Conservation (phyloP, 2,113 vertebrate genomes). For the Hyperopisus bebe region DNA sequence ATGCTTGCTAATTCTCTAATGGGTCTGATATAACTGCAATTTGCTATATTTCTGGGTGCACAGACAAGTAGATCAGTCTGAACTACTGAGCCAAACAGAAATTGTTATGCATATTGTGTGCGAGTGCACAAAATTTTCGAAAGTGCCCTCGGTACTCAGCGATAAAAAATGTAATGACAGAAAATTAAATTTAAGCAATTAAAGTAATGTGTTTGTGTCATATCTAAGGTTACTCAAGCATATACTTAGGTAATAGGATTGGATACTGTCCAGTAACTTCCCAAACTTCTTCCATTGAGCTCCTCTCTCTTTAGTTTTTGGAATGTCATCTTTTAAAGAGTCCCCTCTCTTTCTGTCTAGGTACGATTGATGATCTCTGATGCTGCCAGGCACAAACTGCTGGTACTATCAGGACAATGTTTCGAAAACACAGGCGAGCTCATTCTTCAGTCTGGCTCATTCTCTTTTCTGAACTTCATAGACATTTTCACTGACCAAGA, state of each 20-base stretch:
- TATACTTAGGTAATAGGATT: background rate
- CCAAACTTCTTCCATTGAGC: background rate
- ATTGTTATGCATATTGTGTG: background rate
- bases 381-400: constrained; percentile 84
- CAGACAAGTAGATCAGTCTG: background rate
- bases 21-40: constrained; percentile 36
- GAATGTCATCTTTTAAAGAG: background rate
- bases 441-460: constrained; percentile 90
- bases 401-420: constrained; percentile 87
- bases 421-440: constrained; percentile 91
- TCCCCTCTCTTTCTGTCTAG: constrained; percentile 49
- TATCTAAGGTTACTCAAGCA: background rate
- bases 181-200: background rate
- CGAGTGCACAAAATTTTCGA: background rate
- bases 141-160: background rate
- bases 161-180: background rate
- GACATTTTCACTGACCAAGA: constrained; percentile 98
- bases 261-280: background rate
- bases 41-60: constrained; percentile 32
- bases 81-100: constrained; percentile 28
- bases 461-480: constrained; percentile 94
- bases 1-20: constrained; percentile 48
- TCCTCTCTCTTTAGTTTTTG: background rate
- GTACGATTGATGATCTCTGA: constrained; percentile 93
- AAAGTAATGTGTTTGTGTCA: background rate